Evolutionary conservation across 2,797 vertebrate species (phyloP), one percentile per base, ranked within the genome.

Genomic region (Melanotaenia maccullochi): DNA sequence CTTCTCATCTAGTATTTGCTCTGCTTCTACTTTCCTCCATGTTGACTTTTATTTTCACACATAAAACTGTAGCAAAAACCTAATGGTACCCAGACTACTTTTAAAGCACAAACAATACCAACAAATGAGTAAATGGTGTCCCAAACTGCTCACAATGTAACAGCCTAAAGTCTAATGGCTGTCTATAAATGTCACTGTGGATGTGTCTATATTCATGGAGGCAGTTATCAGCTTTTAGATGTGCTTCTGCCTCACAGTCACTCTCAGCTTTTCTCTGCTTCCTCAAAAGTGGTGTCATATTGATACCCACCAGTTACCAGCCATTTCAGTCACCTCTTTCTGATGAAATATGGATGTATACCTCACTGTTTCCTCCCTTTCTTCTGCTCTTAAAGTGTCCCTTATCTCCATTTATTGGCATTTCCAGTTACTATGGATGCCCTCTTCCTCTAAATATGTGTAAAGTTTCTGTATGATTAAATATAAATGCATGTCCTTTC

Each of bases 201-300:
- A 79, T 35, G 80, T 76, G 81, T 88, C 68, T 75, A 32, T 83
- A 84, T 86, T 89, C 88, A 90, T 79, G 36, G 78, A 76, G 81
- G 75, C 81, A 86, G 86, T 90, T 90, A 92, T 89, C 86, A 76
- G 86, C 88, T 87, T 81, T 89, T 83, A 81, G 76, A 81, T 76
- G 67, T 69, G 69, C 73, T 81, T 71, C 76, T 70, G 65, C 79
- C 60, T 79, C 78, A 25, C 11, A 1, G 57, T 75, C 82, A 65
- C 85, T 76, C 82, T 63, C 60, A 38, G 60, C 61, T 1, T 33
- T 33, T n/a, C 57, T 38, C 47, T 69, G 47, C 58, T 49, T 28
- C 44, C 0, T 16, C 3, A 5, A 74, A 86, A 92, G 83, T 85
- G 88, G 78, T 63, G 66, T 69, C 63, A 75, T 87, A 85, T 82